Evolutionary conservation across 2,113 vertebrate species (phyloP).

Genomic region (Oryzias curvinotus): DNA sequence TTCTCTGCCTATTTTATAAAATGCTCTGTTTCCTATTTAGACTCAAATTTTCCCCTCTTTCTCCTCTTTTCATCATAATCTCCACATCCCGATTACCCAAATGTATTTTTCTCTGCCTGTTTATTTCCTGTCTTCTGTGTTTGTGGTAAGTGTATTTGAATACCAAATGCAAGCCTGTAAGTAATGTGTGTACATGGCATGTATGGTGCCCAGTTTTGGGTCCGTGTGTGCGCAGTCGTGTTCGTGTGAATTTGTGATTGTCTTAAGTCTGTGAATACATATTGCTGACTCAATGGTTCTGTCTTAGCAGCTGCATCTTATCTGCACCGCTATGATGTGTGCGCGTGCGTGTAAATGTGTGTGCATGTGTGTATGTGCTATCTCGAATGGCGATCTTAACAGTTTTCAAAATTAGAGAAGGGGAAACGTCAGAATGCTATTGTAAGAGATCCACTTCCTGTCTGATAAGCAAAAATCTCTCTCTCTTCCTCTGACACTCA

Average conservation of each 20-base stretch:
- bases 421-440: constrained; percentile 71
- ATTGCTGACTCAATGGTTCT: constrained; percentile 75
- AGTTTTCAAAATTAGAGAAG: constrained; percentile 73
- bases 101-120: constrained; percentile 19
- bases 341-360: constrained; percentile 30
- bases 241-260: constrained; percentile 62
- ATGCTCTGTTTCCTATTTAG: not conserved
- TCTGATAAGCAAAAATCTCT: constrained; percentile 76
- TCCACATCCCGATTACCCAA: constrained; percentile 10
- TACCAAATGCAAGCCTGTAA: constrained; percentile 37
- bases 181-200: constrained; percentile 46
- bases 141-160: constrained; percentile 38
- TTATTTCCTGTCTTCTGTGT: constrained; percentile 14
- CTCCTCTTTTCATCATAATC: not conserved
- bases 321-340: constrained; percentile 71
- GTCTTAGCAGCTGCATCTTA: constrained; percentile 77
- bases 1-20: constrained; percentile 1
- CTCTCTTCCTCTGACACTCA: constrained; percentile 36
- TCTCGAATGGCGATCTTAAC: constrained; percentile 76
- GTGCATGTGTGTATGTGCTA: constrained; percentile 39
- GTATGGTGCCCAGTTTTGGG: constrained; percentile 34
- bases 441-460: constrained; percentile 80
- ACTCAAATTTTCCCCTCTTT: constrained; percentile 5
- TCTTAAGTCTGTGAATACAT: constrained; percentile 72
- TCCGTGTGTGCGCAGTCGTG: constrained; percentile 40